Percentiles rank a stretch among this genome's conserved stretches.
Conservation (phyloP, 2,888 invertebrate species). For the Phortica magna region DNA sequence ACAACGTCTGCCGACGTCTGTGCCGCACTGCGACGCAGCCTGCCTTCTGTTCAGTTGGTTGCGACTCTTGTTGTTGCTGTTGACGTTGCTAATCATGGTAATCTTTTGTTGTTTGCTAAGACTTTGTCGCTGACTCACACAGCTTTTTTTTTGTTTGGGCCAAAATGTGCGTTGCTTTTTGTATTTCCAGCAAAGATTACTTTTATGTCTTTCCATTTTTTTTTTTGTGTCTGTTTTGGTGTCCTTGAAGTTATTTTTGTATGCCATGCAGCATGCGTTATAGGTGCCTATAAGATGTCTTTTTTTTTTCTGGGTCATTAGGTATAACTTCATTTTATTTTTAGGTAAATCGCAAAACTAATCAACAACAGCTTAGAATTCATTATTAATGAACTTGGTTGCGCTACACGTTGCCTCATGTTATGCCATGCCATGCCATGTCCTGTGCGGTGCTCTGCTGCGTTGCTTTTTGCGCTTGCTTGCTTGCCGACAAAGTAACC, state of each 20-base stretch:
- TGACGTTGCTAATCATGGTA: conserved; percentile 21
- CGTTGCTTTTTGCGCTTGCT: neutral
- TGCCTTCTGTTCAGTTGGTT: neutral
- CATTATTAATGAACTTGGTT: conserved; percentile 31
- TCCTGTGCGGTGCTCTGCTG: no score
- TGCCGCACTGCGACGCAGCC: neutral
- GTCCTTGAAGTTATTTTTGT: neutral
- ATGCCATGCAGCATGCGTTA: neutral
- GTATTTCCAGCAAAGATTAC: neutral
- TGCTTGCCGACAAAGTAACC: neutral
- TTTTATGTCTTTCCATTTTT: neutral
- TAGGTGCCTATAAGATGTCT: neutral
- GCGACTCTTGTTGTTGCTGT: neutral
- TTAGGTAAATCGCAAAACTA: conserved; percentile 2
- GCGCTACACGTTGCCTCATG: neutral
- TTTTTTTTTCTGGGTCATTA: conserved; percentile 63
- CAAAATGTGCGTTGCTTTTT: neutral
- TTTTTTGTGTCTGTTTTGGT: neutral
- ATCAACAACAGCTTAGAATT: conserved; percentile 17
- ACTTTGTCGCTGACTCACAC: conserved; percentile 12
- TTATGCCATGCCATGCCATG: no score
- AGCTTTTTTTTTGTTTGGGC: neutral
- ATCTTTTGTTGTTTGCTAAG: conserved; percentile 8
- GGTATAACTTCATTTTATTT: conserved; percentile 42
- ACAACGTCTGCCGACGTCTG: no score